Evolutionary conservation across 2,797 vertebrate genomes (phyloP), one percentile per base, ranked within the genome.

Genomic region (Ciconia nigra): DNA sequence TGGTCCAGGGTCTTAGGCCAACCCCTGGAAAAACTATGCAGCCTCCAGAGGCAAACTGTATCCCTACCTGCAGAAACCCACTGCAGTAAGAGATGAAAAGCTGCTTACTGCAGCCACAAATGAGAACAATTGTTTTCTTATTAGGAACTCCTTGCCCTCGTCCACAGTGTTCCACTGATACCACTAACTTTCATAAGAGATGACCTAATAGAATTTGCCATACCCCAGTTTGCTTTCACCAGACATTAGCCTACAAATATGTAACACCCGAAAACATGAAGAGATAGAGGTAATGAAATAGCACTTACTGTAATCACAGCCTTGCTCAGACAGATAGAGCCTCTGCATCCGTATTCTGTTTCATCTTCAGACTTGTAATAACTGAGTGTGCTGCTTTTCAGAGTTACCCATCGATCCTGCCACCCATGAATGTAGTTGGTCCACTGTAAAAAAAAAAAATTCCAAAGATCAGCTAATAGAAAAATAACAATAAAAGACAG

Each of bases 361-460:
- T 99, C 99, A 73, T 99, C 99, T 98, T 99, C 99, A 85, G 99
- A 99, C 97, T 99, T 99, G 98, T 99, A 99, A 98, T 99, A 99
- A 98, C 99, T 99, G 95, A 99, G 98, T 1, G 99, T 99, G 97
- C 99, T 99, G 96, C 99, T 99, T 97, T 99, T 99, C 96, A 99
- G 98, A 96, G 99, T 98, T 63, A 99, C 99, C 99, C 99, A 99
- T 87, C 99, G 99, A 97, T 99, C 99, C 97, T 99, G 99, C 99
- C 99, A 99, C 49, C 99, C 99, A 78, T 99, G 99, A 98, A 99
- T 99, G 97, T 99, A 99, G 98, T 99, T 99, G 91, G 99, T 99
- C 99, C 99, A 99, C 99, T 99, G 82, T 4, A 90, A 49, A 74
- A 91, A 65, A 91, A 65, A 19, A 61, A 88, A 54, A 11, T 37